phyloP scores from a whole-genome alignment of 2,888 invertebrate genomes.

The Cataglyphis rosenhaueri region DNA sequence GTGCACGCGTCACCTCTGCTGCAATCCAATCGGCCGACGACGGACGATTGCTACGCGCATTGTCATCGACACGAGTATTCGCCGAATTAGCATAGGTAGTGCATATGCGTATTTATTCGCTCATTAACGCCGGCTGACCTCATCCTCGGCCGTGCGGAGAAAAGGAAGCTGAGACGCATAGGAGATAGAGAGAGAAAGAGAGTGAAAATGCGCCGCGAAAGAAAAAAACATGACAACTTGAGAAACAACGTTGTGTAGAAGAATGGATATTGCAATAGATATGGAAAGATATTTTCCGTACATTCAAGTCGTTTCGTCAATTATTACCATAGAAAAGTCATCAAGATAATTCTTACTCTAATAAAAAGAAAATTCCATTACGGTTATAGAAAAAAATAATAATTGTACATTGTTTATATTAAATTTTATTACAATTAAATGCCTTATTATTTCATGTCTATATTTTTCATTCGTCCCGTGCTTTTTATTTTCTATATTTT shows the following conservation, averaged over 20 bases:
- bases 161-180: neutral
- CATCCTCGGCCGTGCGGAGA: slow-evolving; percentile 24
- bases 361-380: neutral
- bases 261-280: neutral
- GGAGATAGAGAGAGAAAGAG: neutral
- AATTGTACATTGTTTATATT: neutral
- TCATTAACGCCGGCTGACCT: slow-evolving; percentile 73
- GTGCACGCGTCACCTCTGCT: slow-evolving; percentile 76
- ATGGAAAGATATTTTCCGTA: neutral
- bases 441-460: neutral
- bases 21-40: slow-evolving; percentile 72
- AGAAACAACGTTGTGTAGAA: slow-evolving; percentile 8
- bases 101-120: slow-evolving; percentile 74
- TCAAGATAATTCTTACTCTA: neutral
- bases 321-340: neutral
- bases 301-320: neutral
- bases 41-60: slow-evolving; percentile 45
- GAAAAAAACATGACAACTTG: neutral
- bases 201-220: neutral
- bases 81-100: slow-evolving; percentile 77
- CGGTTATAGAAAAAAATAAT: neutral
- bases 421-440: neutral
- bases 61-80: slow-evolving; percentile 44
- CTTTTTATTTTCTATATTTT: neutral
- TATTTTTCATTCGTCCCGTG: neutral